These are phyloP conservation scores for Branchipolynoe longqiensis DNA, from an alignment of 2,888 invertebrate genomes.

Conservation along the genomic window DNA sequence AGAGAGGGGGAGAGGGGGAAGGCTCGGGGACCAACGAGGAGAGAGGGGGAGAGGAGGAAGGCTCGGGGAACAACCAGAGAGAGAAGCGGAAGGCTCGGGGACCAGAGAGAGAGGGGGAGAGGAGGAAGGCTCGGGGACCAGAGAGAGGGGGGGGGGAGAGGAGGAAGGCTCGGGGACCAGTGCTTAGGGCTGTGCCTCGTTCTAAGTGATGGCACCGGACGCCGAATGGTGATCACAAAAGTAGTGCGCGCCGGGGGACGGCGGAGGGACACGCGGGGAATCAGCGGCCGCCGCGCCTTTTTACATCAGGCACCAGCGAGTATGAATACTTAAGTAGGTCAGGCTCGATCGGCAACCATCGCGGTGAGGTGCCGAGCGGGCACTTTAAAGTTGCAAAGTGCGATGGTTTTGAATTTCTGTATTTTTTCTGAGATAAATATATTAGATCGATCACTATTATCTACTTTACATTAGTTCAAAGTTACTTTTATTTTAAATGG, in stretches of 20 bases:
- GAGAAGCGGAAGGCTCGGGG: too few species aligned
- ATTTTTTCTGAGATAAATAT: too few species aligned
- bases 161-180: neutral
- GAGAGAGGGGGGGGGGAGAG: neutral
- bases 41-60: neutral
- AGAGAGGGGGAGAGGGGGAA: too few species aligned
- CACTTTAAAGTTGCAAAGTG: too few species aligned
- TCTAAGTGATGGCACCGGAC: constrained; percentile 1
- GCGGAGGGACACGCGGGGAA: constrained; percentile 2
- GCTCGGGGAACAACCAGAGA: neutral
- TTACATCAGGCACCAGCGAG: constrained; percentile 6
- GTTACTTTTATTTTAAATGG: too few species aligned
- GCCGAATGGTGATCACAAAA: constrained; percentile 37
- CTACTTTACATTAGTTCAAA: too few species aligned
- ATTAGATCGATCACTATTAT: too few species aligned
- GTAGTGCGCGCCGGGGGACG: neutral
- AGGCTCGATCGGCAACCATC: constrained; percentile 14
- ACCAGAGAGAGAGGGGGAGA: neutral
- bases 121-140: neutral
- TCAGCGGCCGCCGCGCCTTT: neutral
- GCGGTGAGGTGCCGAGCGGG: neutral
- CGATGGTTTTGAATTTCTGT: too few species aligned
- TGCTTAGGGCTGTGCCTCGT: neutral
- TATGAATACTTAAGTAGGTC: constrained; percentile 45
- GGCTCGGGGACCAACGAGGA: too few species aligned